Evolutionary conservation across 1,140 invertebrate species (phyloP), one percentile per base, ranked within the genome.

Genomic region (Trichonephila clavata): DNA sequence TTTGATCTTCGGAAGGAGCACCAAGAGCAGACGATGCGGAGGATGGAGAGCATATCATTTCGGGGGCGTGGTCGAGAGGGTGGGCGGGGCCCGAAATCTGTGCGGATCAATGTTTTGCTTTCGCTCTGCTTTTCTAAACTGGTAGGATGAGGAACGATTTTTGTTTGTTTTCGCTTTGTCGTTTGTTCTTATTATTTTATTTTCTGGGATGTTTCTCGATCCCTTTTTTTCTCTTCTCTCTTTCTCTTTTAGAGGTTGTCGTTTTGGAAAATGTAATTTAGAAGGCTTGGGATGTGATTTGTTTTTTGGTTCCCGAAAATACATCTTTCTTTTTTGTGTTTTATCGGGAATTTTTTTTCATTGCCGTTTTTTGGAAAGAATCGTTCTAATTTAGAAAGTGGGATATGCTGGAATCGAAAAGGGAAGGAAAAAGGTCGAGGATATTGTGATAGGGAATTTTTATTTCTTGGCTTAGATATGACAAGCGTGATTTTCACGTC

Each of bases 1-100:
- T 63, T 57, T 92, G 39, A 24, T 90, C 59, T 39, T 21, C 21
- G 60, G 21, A n/a, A 71, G 50, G 90, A 57, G 43, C 63, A 77
- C 32, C 21, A 60, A 27, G 57, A 80, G 24, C 6, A 80, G 59
- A n/a, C 57, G 65, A 77, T 65, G 43, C 32, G 57, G 71, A 89
- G 27, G 65, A 86, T 21, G 24, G 24, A 63, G 61, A 39, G 57
- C 24, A 21, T 63, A 92, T 84, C 90, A 83, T 84, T 63, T 61
- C 71, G 18, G 71, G 57, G 50, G 77, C 63, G 61, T 13, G 4
- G 21, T n/a, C 18, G 18, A 20, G 27, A 10, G 18, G 43, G n/a
- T 59, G 87, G 87, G 87, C 61, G 87, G 87, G n/a, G 87, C 27
- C 43, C 71, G 2, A 65, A 89, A 89, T 89, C 87, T n/a, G 43